Percentiles rank a stretch among this genome's conserved stretches.
phyloP scores from a whole-genome alignment of 2,113 vertebrate species.

The Cinclus cinclus region DNA sequence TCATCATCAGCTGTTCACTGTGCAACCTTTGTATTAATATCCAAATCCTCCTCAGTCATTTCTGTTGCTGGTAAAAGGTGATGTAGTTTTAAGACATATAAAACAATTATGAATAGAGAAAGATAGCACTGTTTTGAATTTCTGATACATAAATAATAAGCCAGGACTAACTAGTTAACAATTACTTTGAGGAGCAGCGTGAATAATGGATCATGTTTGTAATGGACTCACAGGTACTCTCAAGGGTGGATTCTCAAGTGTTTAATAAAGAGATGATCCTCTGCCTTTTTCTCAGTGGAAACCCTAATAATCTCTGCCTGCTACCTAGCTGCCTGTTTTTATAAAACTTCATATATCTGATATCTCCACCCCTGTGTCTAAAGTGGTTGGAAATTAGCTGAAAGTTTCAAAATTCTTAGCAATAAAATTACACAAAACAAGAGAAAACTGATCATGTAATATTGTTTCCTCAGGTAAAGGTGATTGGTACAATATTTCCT shows the following conservation, averaged over 20 bases:
- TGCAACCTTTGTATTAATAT: not conserved
- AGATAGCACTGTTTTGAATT: not conserved
- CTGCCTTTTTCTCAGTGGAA: slow-evolving; percentile 62
- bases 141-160: not conserved
- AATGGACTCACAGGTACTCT: slow-evolving; percentile 2
- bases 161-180: not conserved
- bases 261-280: slow-evolving; percentile 42
- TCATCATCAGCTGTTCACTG: not conserved
- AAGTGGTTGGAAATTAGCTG: not conserved
- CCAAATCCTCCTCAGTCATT: not conserved
- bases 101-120: not conserved
- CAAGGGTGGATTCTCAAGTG: slow-evolving; percentile 54
- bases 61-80: not conserved
- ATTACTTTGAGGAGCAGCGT: not conserved
- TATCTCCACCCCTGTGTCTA: not conserved
- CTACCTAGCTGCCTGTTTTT: slow-evolving; percentile 11
- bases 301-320: slow-evolving; percentile 17
- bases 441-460: not conserved
- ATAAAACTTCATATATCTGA: not conserved
- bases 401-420: not conserved
- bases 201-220: slow-evolving; percentile 34
- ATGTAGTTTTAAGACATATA: not conserved
- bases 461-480: not conserved
- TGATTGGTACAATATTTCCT: not conserved
- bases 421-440: not conserved